Evolutionary conservation across 2,888 invertebrate species (phyloP), one percentile per base, ranked within the genome.

Genomic region (Heterodera filipjevi): DNA sequence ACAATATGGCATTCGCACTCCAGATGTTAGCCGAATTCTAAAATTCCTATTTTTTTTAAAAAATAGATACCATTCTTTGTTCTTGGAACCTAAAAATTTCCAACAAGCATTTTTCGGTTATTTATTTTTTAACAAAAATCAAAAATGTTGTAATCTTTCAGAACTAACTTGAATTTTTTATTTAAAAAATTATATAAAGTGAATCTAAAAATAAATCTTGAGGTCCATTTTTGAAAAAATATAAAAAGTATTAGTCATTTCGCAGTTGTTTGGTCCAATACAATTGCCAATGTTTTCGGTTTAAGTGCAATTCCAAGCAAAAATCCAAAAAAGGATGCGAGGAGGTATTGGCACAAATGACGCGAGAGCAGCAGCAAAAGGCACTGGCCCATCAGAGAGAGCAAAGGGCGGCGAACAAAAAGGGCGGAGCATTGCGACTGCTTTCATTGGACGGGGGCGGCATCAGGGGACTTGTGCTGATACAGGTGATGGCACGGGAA

Each of bases 381-480:
- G 68, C 68, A 33, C 19, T 68, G 68, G 16, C 8, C 33, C 6
- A 68, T 2, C 33, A 16, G 68, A 32, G 27, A 8, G 32, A 68
- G 16, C 68, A 14, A 32, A 33, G 66, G 87, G 87, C 3, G 85
- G 59, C 59, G 27, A n/a, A 10, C 27, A 14, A 64, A 6, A 87
- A 87, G 3, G 85, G 59, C 59, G 27, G 5, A 2, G 59, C 59
- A 27, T n/a, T 83, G n/a, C 77, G 82, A 16, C 35, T 82, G 66
- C 80, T 82, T 22, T 82, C 81, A 8, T 71, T 81, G 44, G 87
- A 87, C 73, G 87, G 87, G 8, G 87, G 87, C 1, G 87, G 87
- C 6, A 85, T 87, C 46, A 80, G 85, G 32, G 87, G 87, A 59
- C 76, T 87, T 14, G 83, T 84, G 16, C 80, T 86, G 12, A 81